phyloP scores from a whole-genome alignment of 2,888 invertebrate species.

The Pediacus dermestoides region DNA sequence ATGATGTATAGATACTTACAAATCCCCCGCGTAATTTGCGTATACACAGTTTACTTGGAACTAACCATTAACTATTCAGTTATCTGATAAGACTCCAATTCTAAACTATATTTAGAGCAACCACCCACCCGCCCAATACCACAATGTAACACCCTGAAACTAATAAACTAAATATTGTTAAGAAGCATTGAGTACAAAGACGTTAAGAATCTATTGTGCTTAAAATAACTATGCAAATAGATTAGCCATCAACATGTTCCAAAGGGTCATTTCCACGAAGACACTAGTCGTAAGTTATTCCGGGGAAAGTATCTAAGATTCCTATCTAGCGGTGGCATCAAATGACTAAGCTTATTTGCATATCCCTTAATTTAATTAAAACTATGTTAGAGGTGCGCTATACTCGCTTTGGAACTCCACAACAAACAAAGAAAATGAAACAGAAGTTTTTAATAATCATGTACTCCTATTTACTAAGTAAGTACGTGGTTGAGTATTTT shows the following conservation, averaged over 20 bases:
- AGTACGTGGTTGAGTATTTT: too few relatives aligned
- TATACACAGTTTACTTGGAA: too few relatives aligned
- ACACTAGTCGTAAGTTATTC: conserved; percentile 28
- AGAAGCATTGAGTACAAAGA: too few relatives aligned
- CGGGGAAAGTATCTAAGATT: conserved; percentile 29
- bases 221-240: too few relatives aligned
- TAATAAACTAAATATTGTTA: too few relatives aligned
- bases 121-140: too few relatives aligned
- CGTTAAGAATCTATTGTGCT: too few relatives aligned
- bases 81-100: conserved; percentile 25
- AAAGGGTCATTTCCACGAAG: conserved; percentile 23
- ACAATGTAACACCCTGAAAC: too few relatives aligned
- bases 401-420: background rate
- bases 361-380: conserved; percentile 30
- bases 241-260: background rate
- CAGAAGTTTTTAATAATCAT: background rate
- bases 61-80: conserved; percentile 28
- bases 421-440: too few relatives aligned
- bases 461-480: background rate
- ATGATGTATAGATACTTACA: too few relatives aligned
- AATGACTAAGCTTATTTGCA: conserved; percentile 31
- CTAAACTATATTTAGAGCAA: conserved; percentile 24
- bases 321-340: conserved; percentile 27
- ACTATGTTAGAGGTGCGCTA: conserved; percentile 5
- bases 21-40: too few relatives aligned